These are phyloP conservation scores for Solenopsis fugax DNA, from an alignment of 1,140 invertebrate genomes.

Conservation along the genomic window DNA sequence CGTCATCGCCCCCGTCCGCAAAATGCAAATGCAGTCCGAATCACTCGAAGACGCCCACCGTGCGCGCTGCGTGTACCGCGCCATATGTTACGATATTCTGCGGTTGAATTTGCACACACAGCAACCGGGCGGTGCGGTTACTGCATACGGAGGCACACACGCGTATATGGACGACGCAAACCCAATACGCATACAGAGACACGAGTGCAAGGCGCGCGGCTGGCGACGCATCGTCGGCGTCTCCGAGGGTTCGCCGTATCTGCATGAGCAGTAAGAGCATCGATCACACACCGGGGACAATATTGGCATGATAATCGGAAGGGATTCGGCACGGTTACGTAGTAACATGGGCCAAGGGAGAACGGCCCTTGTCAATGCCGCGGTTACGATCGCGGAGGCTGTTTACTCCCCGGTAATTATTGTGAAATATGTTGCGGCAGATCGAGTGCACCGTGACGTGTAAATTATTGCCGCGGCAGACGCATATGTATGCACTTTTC, in stretches of 20 bases:
- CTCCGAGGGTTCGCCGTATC: constrained; percentile 73
- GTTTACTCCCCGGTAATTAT: constrained; percentile 63
- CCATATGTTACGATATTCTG: constrained; percentile 73
- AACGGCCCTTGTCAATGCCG: constrained; percentile 53
- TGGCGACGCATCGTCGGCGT: constrained; percentile 41
- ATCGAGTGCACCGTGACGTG: constrained; percentile 15
- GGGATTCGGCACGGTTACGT: constrained; percentile 78
- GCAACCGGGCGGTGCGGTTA: neutral
- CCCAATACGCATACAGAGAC: neutral
- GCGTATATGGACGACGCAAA: neutral
- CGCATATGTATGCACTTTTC: constrained; percentile 10
- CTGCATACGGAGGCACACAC: neutral
- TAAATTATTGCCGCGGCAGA: constrained; percentile 37
- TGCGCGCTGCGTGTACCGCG: constrained; percentile 30
- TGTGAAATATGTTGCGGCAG: constrained; percentile 54
- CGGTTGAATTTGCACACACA: constrained; percentile 71
- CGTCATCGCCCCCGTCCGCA: constrained; percentile 53
- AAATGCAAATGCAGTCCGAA: constrained; percentile 65
- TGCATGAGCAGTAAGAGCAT: constrained; percentile 77
- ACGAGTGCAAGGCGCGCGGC: constrained; percentile 50
- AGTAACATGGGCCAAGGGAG: constrained; percentile 62
- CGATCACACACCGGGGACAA: constrained; percentile 79
- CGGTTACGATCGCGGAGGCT: constrained; percentile 52
- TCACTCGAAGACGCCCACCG: constrained; percentile 59
- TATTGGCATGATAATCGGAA: constrained; percentile 81